Conservation (phyloP, 1,140 invertebrate species). For the Drosophila lowei region DNA sequence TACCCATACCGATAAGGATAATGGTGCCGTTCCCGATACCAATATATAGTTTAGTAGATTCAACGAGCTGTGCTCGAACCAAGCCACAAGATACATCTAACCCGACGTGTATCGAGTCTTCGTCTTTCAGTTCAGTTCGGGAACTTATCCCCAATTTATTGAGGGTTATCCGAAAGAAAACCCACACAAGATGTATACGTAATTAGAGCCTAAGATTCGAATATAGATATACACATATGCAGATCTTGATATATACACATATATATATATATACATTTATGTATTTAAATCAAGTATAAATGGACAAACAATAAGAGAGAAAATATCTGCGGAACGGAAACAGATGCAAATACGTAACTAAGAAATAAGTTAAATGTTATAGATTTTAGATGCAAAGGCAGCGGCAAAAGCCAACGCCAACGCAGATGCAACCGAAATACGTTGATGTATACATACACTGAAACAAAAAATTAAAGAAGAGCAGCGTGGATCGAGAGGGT, state of each 20-base stretch:
- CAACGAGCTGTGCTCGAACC: conserved; percentile 64
- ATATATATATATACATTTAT: conserved; percentile 56
- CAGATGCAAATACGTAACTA: conserved; percentile 63
- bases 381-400: conserved; percentile 66
- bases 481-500: conserved; percentile 42
- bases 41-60: conserved; percentile 50
- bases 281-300: conserved; percentile 63
- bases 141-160: conserved; percentile 18
- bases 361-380: conserved; percentile 78
- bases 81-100: conserved; percentile 1
- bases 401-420: conserved; percentile 3
- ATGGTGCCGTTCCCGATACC: conserved; percentile 40
- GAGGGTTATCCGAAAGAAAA: conserved; percentile 55
- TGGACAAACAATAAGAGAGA: conserved; percentile 70
- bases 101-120: conserved; percentile 10
- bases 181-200: conserved; percentile 82
- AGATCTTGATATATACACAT: conserved; percentile 35
- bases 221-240: conserved; percentile 43
- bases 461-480: conserved; percentile 29
- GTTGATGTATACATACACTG: conserved; percentile 62
- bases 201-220: conserved; percentile 77
- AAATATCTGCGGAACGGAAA: conserved; percentile 47
- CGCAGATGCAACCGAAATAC: conserved; percentile 54
- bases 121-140: conserved; percentile 59
- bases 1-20: conserved; percentile 38